phyloP scores from a whole-genome alignment of 2,888 invertebrate genomes.

The Pterobdella sp. region DNA sequence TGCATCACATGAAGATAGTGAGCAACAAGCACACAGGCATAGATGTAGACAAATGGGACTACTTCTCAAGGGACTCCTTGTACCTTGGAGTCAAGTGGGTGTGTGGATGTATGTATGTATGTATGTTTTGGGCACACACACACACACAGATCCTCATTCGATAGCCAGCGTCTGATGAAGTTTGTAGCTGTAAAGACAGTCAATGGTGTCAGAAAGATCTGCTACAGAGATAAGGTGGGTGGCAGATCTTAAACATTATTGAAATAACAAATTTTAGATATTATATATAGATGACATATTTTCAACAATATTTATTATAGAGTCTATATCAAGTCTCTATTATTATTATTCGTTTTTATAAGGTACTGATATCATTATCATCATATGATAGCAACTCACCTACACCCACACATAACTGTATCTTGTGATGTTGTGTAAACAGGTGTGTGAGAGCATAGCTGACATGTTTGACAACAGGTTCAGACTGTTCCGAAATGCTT shows the following conservation, averaged over 20 bases:
- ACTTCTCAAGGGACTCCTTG: slow-evolving; percentile 58
- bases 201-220: slow-evolving; percentile 33
- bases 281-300: no score
- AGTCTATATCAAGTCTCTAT: background rate
- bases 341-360: background rate
- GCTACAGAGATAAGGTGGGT: slow-evolving; percentile 35
- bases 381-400: background rate
- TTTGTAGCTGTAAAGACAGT: slow-evolving; percentile 42
- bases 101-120: no score
- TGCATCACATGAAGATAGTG: no score
- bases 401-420: background rate
- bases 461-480: slow-evolving; percentile 44
- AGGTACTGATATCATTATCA: background rate
- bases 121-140: no score
- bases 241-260: background rate
- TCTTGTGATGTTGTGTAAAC: no score
- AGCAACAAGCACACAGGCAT: slow-evolving; percentile 58
- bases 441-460: background rate
- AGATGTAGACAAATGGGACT: slow-evolving; percentile 66
- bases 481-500: slow-evolving; percentile 49
- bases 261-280: no score
- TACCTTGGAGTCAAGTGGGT: slow-evolving; percentile 52
- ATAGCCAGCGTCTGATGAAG: slow-evolving; percentile 52
- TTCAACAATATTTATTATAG: background rate
- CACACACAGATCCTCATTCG: slow-evolving; percentile 48